These are phyloP conservation scores for Philereme transversata DNA, from an alignment of 2,888 invertebrate species.

Conservation along the genomic window DNA sequence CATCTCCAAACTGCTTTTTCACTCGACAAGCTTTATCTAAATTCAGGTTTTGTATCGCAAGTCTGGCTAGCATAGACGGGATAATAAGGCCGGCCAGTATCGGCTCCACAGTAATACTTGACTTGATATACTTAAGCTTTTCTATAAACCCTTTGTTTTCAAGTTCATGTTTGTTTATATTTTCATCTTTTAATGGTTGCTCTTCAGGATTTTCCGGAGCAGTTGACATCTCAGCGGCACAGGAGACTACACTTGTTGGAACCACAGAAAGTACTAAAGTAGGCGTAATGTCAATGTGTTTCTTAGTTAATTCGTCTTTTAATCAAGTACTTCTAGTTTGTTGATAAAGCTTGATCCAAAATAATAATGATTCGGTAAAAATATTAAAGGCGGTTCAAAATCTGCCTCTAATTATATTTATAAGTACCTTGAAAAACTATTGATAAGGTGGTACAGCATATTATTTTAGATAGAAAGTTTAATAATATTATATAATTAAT, in stretches of 20 bases:
- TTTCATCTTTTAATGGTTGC: constrained; percentile 55
- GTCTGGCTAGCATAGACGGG: constrained; percentile 85
- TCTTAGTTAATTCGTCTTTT: constrained; percentile 47
- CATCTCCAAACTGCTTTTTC: constrained; percentile 59
- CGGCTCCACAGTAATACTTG: constrained; percentile 88
- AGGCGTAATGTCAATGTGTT: constrained; percentile 35
- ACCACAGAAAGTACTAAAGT: constrained; percentile 43
- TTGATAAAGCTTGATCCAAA: constrained; percentile 41
- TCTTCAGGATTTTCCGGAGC: constrained; percentile 53
- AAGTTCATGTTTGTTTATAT: constrained; percentile 36
- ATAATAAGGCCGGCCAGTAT: constrained; percentile 88
- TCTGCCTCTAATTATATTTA: not conserved
- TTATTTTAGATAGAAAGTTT: too few species aligned
- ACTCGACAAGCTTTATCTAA: constrained; percentile 73
- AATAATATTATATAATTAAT: too few species aligned
- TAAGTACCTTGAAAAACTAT: too few species aligned
- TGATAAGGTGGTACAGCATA: too few species aligned
- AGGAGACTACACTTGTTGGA: constrained; percentile 29
- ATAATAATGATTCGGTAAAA: constrained; percentile 27
- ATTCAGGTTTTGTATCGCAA: constrained; percentile 85
- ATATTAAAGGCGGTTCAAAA: constrained; percentile 23
- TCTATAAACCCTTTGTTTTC: constrained; percentile 75
- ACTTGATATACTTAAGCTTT: constrained; percentile 79
- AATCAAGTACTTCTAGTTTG: constrained; percentile 42
- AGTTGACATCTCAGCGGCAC: constrained; percentile 47